Base-by-base conservation (phyloP, 2,888 invertebrate genomes). In the Caenorhabditis sp. region DNA sequence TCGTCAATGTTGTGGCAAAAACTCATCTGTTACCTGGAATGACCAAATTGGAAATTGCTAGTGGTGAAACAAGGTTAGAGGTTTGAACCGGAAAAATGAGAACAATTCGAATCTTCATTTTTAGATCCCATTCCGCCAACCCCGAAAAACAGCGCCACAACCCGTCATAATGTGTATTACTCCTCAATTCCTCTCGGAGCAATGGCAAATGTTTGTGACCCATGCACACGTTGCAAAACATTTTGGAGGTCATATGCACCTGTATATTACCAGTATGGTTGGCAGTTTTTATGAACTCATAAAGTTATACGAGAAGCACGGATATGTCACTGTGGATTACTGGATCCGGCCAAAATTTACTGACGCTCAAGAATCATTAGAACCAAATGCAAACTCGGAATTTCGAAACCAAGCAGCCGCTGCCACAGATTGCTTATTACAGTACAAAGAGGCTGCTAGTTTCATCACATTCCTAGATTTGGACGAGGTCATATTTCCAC, bases 381-480 rank as follows among this genome's bases (percentile, higher is more conserved):
- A 85, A 24, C 84, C 84, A 13, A 84, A 84, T 22, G 35, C 78
- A 1, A 80, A 80, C 53, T 68, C 78, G 20, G 84, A 84, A 50
- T 84, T 77, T 60, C 53, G 84, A 20, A 84, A 77, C 44, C 85
- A 85, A 51, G 81, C 83, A 6, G 83, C 77, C 3, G 81, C 83
- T 2, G 0, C 58, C 32, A 69, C 58, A 9, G 69, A 69, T 22
- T 69, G 69, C n/a, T 22, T 69, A 0, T 20, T 69, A 6, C 69
- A 69, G 24, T 69, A 69, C 50, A 69, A 69, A 15, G 69, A 69
- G n/a, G n/a, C 69, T 1, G 69, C 69, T 0, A 22, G 47, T 2
- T 69, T 69, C 24, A 44, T 69, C 15, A 35, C 69, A 8, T 69
- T 69, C 35, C 55, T 69, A 8, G 58, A 69, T 11, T 6, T 69